Evolutionary conservation across 2,113 vertebrate genomes (phyloP).

Genomic region (Sylvia atricapilla): DNA sequence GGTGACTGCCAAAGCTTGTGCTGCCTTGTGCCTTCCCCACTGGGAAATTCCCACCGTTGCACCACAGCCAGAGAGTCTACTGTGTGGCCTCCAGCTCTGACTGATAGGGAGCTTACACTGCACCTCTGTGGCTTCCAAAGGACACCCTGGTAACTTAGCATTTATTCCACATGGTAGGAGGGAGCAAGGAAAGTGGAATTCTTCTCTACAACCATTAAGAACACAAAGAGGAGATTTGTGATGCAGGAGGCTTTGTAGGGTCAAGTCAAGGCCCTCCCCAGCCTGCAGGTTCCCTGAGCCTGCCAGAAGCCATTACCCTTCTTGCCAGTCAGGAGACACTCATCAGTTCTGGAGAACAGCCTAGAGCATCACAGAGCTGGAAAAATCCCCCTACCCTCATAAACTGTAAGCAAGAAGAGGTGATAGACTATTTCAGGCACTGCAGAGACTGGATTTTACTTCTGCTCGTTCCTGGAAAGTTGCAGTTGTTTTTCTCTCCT

Average conservation of each 20-base stretch:
- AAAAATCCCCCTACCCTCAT: neutral
- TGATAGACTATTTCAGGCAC: neutral
- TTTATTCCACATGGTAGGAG: neutral
- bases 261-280: neutral
- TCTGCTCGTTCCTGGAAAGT: neutral
- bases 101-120: accelerated
- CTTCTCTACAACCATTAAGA: neutral
- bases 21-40: neutral
- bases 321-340: neutral
- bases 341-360: neutral
- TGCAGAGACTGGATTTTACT: neutral
- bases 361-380: neutral
- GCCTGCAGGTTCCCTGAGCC: neutral
- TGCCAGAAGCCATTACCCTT: neutral
- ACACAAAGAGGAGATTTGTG: neutral
- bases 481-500: neutral
- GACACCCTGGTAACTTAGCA: neutral
- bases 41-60: neutral
- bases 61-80: accelerated
- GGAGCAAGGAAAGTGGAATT: neutral
- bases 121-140: neutral
- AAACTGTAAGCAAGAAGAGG: neutral
- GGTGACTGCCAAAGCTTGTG: neutral
- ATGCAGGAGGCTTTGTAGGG: neutral
- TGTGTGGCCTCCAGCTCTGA: neutral